Evolutionary conservation across 2,888 invertebrate species (phyloP), one percentile per base, ranked within the genome.

Genomic region (Trissolcus japonicus): DNA sequence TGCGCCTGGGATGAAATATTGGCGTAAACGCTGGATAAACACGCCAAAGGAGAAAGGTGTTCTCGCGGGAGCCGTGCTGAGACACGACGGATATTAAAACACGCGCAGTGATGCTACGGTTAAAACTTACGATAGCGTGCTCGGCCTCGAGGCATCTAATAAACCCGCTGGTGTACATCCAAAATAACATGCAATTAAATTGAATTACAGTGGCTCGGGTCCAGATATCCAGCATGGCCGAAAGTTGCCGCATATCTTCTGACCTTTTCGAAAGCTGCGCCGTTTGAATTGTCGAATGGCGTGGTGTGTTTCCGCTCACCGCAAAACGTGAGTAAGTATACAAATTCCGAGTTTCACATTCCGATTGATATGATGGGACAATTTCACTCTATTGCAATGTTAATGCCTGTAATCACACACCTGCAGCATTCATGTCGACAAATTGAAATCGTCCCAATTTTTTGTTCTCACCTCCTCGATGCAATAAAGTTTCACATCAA

Each of bases 111-210:
- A 76, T 79, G 75, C 69, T 71, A 62, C 76, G 69, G 77, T 78
- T 76, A 81, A 80, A 72, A 80, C 80, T 35, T 78, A 77, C 78
- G 80, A 83, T 80, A 77, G 81, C 83, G 81, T 80, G 83, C 74
- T 35, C 35, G 76, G 80, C 81, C 82, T 80, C 66, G 82, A 83
- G 83, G 82, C 82, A 82, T 83, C 85, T 84, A 84, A 86, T 86
- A 83, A 83, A 82, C 81, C 81, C 76, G 74, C 80, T 80, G 79
- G 78, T 79, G 75, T 79, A 80, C 77, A 78, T 72, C 82, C 82
- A 82, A 84, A 86, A 84, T 85, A 84, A 85, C 83, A 80, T 82
- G 83, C 84, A 85, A 87, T 87, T 86, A 86, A 85, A 86, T 82
- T 82, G 81, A 84, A 85, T 86, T 86, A 84, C 82, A 79, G 80